These are phyloP conservation scores for Sprattus sprattus DNA, from an alignment of 2,113 vertebrate genomes.

Conservation along the genomic window DNA sequence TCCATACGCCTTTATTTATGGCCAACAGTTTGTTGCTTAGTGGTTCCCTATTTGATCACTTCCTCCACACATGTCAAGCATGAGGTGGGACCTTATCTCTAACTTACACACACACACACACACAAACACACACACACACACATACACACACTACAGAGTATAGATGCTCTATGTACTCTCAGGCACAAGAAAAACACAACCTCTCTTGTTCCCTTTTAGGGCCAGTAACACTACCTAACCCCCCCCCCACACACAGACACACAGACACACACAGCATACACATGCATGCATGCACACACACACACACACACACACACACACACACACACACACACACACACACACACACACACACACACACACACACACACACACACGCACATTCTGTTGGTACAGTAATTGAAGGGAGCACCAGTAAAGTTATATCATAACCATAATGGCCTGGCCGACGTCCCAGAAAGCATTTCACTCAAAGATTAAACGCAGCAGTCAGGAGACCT, in stretches of 20 bases:
- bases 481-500: not conserved
- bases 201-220: not conserved
- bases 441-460: conserved; percentile 66
- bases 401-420: conserved; percentile 56
- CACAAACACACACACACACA: conserved; percentile 8
- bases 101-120: not conserved
- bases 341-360: not conserved
- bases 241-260: not conserved
- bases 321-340: not conserved
- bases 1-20: not conserved
- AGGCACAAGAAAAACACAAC: not conserved
- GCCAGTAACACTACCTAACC: not conserved
- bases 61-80: not conserved
- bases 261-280: not conserved
- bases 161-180: not conserved
- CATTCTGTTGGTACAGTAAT: conserved; percentile 44
- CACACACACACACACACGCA: not conserved
- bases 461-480: conserved; percentile 49
- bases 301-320: not conserved
- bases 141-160: conserved; percentile 7
- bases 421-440: conserved; percentile 61
- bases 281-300: not conserved
- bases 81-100: not conserved
- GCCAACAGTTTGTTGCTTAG: not conserved
- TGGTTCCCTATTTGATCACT: not conserved